Evolutionary conservation across 2,797 vertebrate species (phyloP), one percentile per base, ranked within the genome.

Genomic region (Hippopotamyrus pictus): DNA sequence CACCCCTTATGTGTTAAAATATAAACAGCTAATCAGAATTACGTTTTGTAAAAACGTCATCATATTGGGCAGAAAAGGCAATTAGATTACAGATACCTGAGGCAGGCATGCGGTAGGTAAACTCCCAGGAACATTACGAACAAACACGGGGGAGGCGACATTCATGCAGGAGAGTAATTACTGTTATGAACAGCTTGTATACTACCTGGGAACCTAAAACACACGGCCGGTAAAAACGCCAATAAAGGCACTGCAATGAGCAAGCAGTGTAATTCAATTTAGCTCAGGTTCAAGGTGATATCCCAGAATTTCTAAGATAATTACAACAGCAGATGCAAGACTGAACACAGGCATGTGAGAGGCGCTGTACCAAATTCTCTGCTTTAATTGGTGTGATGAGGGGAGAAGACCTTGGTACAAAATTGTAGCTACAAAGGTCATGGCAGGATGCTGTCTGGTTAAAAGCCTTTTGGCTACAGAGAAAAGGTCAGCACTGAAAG

Each of bases 201-300:
- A 46, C 82, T 84, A 51, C 82, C 82, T 84, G 82, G 8, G 82
- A 4, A 79, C 17, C 46, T 50, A 0, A 51, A 84, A 50, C 19
- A n/a, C 44, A 44, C 2, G 14, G 37, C 73, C 2, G 7, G 17
- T 9, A 41, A 46, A 79, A 79, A 44, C 17, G 5, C 2, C 73
- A 79, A 29, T 12, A 84, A 22, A 51, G 22, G 25, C 9, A 50
- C 3, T 50, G 82, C 37, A 22, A 51, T 48, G 46, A 29, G 44
- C 9, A 84, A 4, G 82, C n/a, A 51, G n/a, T 51, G 12, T 84
- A 84, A 84, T 84, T 84, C 48, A 84, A 84, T 84, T 84, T 84
- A 84, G 82, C n/a, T n/a, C 44, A 51, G 82, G 44, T 50, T 51
- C 82, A 84, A 84, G 82, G 44, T 51, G 44, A 84, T 22, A 84